These are phyloP conservation scores for Montipora efflorescens DNA, from an alignment of 64 coral and sea anemone genomes.

Conservation along the genomic window DNA sequence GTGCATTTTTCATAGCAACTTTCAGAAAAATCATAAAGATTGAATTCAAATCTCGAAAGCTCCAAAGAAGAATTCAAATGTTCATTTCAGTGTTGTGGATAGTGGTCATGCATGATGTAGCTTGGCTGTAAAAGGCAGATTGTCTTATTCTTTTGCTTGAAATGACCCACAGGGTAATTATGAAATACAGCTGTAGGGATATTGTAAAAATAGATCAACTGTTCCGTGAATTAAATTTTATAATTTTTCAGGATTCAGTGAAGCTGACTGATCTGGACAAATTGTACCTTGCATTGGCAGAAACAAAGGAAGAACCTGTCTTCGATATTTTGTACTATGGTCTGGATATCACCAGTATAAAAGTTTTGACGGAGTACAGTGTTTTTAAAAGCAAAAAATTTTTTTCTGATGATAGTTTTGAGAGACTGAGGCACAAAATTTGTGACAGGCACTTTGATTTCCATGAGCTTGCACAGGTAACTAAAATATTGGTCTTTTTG, in stretches of 20 bases:
- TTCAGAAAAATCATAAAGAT: no score
- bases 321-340: not conserved
- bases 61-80: not conserved
- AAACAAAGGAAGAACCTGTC: not conserved
- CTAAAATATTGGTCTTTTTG: no score
- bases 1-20: no score
- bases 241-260: not conserved
- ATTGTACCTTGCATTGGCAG: constrained; percentile 11
- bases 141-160: no score
- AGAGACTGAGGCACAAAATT: not conserved
- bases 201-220: not conserved
- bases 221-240: not conserved
- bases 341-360: not conserved
- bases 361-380: not conserved
- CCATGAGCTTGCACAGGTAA: not conserved
- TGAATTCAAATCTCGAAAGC: no score
- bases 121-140: not conserved
- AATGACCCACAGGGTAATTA: no score
- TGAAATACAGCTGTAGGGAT: no score
- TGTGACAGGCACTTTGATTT: not conserved
- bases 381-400: not conserved
- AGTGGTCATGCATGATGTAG: not conserved
- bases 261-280: constrained; percentile 30
- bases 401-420: not conserved
- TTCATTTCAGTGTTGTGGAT: not conserved